Conservation (phyloP, 2,113 vertebrate species). For the Macaca fascicularis region DNA sequence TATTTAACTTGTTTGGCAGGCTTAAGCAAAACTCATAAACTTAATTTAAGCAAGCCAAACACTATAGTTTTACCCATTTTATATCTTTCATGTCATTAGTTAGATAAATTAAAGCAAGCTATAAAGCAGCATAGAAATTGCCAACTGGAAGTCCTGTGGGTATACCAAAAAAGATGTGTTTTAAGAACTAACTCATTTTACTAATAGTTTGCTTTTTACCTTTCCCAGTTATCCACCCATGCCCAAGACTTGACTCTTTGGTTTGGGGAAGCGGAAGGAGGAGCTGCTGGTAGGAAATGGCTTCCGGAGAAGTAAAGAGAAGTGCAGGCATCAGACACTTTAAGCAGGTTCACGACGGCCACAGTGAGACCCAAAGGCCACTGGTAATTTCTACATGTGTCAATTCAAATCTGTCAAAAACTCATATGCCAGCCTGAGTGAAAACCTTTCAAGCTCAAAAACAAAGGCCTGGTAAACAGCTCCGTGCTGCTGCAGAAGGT, state of each 20-base stretch:
- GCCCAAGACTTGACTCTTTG: conserved; percentile 69
- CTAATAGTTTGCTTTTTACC: conserved; percentile 74
- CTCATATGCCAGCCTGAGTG: conserved; percentile 61
- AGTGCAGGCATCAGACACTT: conserved; percentile 1
- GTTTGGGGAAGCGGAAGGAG: background rate
- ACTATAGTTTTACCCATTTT: conserved; percentile 87
- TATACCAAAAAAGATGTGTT: conserved; percentile 69
- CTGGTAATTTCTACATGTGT: conserved; percentile 63
- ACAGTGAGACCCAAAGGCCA: conserved; percentile 74
- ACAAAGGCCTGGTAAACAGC: conserved; percentile 40
- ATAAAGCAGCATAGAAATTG: conserved; percentile 74
- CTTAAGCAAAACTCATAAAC: conserved; percentile 91
- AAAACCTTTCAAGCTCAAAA: conserved; percentile 66
- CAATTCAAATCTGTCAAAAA: conserved; percentile 75
- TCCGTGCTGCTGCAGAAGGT: conserved; percentile 6
- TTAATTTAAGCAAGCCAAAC: conserved; percentile 90
- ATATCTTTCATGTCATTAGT: conserved; percentile 87
- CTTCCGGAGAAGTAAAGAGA: conserved; percentile 45
- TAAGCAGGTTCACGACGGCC: conserved; percentile 67
- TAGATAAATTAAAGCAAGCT: conserved; percentile 87
- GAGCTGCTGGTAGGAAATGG: background rate
- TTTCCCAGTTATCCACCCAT: conserved; percentile 68
- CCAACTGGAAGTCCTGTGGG: conserved; percentile 70
- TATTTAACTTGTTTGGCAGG: conserved; percentile 92
- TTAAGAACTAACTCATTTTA: conserved; percentile 79